Percentiles rank a stretch among this genome's conserved stretches.
Conservation (phyloP, 2,113 vertebrate species). For the Lagopus muta region DNA sequence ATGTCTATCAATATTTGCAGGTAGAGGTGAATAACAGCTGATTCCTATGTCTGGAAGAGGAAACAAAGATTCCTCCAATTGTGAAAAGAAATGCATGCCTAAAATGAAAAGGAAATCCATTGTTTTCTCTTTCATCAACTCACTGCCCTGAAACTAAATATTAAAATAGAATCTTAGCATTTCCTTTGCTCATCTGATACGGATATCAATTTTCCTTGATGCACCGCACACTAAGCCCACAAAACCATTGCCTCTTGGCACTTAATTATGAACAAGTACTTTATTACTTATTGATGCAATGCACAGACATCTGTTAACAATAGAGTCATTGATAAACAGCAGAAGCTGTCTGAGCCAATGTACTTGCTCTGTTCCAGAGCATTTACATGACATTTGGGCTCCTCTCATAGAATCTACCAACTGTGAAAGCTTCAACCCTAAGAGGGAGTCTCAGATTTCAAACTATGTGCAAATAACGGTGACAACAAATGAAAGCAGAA, state of each 20-base stretch:
- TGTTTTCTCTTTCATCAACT: background rate
- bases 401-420: background rate
- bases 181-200: background rate
- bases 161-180: background rate
- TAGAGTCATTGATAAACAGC: background rate
- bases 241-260: constrained; percentile 12
- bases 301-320: constrained; percentile 45
- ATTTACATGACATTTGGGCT: background rate
- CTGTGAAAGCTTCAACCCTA: background rate
- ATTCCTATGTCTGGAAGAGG: background rate
- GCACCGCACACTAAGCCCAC: background rate
- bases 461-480: background rate
- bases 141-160: background rate
- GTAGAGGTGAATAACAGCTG: background rate
- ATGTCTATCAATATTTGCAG: background rate
- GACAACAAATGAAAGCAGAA: background rate
- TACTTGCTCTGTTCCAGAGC: constrained; percentile 4
- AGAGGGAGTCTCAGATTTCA: background rate
- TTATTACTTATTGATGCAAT: constrained; percentile 37
- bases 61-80: background rate
- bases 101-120: background rate
- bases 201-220: background rate
- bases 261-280: background rate
- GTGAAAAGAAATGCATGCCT: background rate
- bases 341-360: background rate